phyloP scores from a whole-genome alignment of 2,888 invertebrate species.

The Trichacis sp. region DNA sequence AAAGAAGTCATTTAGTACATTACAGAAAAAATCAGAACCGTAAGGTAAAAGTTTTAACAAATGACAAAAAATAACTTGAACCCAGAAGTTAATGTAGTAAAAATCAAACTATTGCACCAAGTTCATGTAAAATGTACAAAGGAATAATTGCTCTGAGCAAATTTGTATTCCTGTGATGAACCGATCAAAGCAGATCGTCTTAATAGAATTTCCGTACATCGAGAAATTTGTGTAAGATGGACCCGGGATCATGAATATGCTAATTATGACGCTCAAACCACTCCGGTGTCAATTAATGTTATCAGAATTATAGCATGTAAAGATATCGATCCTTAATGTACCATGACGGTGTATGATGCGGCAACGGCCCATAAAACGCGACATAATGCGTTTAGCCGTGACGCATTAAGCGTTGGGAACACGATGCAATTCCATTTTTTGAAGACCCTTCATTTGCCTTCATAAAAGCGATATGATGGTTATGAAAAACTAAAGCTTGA shows the following conservation, averaged over 20 bases:
- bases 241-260: background rate
- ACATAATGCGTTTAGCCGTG: background rate
- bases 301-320: constrained; percentile 7
- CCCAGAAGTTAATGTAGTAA: too few relatives aligned
- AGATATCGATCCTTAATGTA: constrained; percentile 7
- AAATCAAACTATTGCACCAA: too few relatives aligned
- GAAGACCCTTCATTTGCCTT: background rate
- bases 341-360: constrained; percentile 1
- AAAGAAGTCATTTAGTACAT: too few relatives aligned
- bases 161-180: background rate
- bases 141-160: too few relatives aligned
- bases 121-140: too few relatives aligned
- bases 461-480: background rate
- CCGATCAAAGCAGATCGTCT: background rate
- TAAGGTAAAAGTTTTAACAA: too few relatives aligned
- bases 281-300: constrained; percentile 8
- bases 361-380: constrained; percentile 2
- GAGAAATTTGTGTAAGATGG: background rate
- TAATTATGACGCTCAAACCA: constrained; percentile 1
- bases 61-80: too few relatives aligned
- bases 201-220: background rate
- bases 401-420: background rate
- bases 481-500: too few relatives aligned
- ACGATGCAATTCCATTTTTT: background rate
- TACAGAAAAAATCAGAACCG: too few relatives aligned